Conservation (phyloP, 2,797 vertebrate species). For the Varecia variegata region DNA sequence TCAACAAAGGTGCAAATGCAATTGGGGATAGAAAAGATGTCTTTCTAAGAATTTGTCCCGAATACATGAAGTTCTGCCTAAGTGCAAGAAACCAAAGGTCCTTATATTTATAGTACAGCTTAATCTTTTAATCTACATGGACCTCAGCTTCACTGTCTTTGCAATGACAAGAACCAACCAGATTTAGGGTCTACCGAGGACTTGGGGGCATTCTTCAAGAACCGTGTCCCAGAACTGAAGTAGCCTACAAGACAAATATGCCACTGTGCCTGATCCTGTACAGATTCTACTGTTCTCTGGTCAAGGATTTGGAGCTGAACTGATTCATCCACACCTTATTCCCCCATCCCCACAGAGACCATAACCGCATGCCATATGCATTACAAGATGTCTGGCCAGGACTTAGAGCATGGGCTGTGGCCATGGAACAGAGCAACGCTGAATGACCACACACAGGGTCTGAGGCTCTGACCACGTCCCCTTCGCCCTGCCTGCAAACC, state of each 20-base stretch:
- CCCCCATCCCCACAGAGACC: background rate
- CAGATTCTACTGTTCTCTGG: background rate
- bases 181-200: background rate
- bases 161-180: background rate
- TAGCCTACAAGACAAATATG: background rate
- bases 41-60: background rate
- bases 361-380: background rate
- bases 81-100: background rate
- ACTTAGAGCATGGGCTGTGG: constrained; percentile 1
- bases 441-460: constrained; percentile 50
- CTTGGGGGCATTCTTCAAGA: background rate
- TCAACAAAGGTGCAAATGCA: background rate
- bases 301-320: constrained; percentile 15
- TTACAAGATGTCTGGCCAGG: constrained; percentile 41
- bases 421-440: constrained; percentile 1
- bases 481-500: constrained; percentile 45
- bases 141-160: background rate
- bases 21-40: background rate
- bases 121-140: background rate
- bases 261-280: background rate
- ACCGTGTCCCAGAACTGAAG: background rate
- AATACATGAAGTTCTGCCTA: background rate
- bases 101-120: background rate
- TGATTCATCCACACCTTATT: constrained; percentile 59
- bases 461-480: constrained; percentile 16